phyloP scores from a whole-genome alignment of 2,113 vertebrate genomes.

The Romanogobio albipinnatus region DNA sequence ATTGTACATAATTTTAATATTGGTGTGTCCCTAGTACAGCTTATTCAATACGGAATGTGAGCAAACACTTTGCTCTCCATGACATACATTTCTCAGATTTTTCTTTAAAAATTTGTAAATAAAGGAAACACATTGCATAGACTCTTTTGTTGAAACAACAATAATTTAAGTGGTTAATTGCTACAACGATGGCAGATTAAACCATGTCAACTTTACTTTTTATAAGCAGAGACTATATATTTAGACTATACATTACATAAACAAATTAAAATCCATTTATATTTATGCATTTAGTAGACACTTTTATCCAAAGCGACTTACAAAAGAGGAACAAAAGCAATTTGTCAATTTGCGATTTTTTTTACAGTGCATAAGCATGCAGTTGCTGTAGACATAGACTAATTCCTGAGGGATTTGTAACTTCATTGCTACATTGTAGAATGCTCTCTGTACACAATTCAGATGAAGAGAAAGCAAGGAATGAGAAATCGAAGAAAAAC shows the following conservation, averaged over 20 bases:
- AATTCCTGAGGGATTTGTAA: conserved; percentile 6
- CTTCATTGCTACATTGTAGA: not conserved
- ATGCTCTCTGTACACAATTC: not conserved
- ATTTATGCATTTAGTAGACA: not conserved
- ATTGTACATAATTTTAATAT: not conserved
- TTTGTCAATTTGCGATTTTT: not conserved
- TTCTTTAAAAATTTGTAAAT: no score
- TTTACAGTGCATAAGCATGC: not conserved
- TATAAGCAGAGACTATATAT: not conserved
- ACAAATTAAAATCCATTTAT: not conserved
- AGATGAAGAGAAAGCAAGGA: conserved; percentile 2
- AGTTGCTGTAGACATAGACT: not conserved
- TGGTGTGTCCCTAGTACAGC: not conserved
- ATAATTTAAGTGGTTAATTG: no score
- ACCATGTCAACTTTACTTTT: not conserved
- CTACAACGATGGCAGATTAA: not conserved
- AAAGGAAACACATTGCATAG: not conserved
- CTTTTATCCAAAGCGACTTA: no score
- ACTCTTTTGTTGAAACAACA: not conserved
- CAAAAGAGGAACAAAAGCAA: no score
- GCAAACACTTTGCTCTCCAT: not conserved
- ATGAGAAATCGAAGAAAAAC: conserved; percentile 10
- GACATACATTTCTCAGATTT: not conserved
- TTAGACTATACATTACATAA: not conserved
- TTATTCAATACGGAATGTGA: not conserved